Evolutionary conservation across 1,140 invertebrate species (phyloP), one percentile per base, ranked within the genome.

Genomic region (Hylaeus volcanicus): DNA sequence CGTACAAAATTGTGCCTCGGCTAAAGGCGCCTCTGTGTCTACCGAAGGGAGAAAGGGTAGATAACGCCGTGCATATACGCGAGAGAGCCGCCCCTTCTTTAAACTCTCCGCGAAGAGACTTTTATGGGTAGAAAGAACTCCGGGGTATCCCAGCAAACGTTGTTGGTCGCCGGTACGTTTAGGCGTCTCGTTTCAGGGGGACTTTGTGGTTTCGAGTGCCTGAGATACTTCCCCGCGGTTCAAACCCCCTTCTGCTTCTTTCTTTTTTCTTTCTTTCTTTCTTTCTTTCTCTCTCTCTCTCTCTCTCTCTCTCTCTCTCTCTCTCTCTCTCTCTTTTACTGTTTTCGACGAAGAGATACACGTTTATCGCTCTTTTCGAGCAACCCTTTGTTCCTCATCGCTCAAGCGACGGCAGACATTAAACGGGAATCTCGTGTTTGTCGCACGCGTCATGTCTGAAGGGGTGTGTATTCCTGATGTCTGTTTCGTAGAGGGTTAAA

Each of bases 1-100:
- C 82, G 64, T 70, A 77, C 68, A 74, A 88, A 88, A 86, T 89
- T 85, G 81, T 84, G 81, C 74, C 83, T 73, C 72, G 56, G 45
- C 71, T 79, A 83, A 87, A 84, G 87, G 84, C 81, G 82, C 83
- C 85, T 83, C 76, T 85, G 73, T 85, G 85, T 84, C 78, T 87
- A 61, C 58, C 74, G 68, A 61, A 74, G 82, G 73, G 81, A 66
- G 81, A 83, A 74, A 64, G 83, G 83, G 71, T 76, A 71, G 79
- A 86, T 86, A 81, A 86, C 39, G 51, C 77, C 77, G 68, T 72
- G 11, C 75, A 41, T 51, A 39, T 37, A 74, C 41, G 64, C 41
- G 56, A 51, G 51, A 11, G 51, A 51, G 11, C 51, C 6, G 11
- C 43, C 84, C 74, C 74, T 85, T 71, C 74, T 86, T 78, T 53